Conservation (phyloP, 2,113 vertebrate genomes). For the Oryzias celebensis region DNA sequence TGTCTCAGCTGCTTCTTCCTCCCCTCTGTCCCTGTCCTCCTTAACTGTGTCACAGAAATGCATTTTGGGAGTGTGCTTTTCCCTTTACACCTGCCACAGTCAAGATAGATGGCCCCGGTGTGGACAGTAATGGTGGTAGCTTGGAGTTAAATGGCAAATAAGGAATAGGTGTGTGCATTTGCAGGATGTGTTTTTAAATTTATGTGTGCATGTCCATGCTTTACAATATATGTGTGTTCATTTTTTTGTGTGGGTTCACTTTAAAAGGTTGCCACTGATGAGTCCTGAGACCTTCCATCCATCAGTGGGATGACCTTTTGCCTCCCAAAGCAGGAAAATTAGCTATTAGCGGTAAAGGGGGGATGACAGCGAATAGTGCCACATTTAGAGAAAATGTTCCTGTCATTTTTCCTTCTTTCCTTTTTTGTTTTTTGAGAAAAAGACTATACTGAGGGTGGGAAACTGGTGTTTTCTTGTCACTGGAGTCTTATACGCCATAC, state of each 20-base stretch:
- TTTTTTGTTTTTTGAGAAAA: not conserved
- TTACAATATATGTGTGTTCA: slow-evolving; percentile 17
- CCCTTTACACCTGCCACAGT: slow-evolving; percentile 65
- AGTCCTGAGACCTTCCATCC: slow-evolving; percentile 59
- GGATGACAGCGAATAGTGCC: slow-evolving; percentile 30
- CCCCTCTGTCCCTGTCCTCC: slow-evolving; percentile 33
- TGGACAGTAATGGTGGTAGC: slow-evolving; percentile 51
- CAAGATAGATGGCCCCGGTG: slow-evolving; percentile 53
- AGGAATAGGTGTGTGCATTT: slow-evolving; percentile 12
- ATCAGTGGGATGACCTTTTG: slow-evolving; percentile 67
- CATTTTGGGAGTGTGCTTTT: slow-evolving; percentile 63
- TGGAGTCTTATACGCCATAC: slow-evolving; percentile 8
- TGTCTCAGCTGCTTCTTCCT: slow-evolving; percentile 43
- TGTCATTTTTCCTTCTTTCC: not conserved
- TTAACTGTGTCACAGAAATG: slow-evolving; percentile 37
- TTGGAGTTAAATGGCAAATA: slow-evolving; percentile 30
- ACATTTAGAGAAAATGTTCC: slow-evolving; percentile 30
- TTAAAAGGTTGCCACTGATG: slow-evolving; percentile 54
- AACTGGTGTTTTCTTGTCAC: slow-evolving; percentile 21
- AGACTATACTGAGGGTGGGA: not conserved
- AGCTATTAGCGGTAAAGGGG: slow-evolving; percentile 62
- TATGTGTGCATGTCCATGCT: slow-evolving; percentile 13
- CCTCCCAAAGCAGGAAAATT: slow-evolving; percentile 65
- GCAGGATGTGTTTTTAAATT: slow-evolving; percentile 25
- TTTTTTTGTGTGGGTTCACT: slow-evolving; percentile 22